phyloP scores from a whole-genome alignment of 2,113 vertebrate genomes.

The Xerus inauris region DNA sequence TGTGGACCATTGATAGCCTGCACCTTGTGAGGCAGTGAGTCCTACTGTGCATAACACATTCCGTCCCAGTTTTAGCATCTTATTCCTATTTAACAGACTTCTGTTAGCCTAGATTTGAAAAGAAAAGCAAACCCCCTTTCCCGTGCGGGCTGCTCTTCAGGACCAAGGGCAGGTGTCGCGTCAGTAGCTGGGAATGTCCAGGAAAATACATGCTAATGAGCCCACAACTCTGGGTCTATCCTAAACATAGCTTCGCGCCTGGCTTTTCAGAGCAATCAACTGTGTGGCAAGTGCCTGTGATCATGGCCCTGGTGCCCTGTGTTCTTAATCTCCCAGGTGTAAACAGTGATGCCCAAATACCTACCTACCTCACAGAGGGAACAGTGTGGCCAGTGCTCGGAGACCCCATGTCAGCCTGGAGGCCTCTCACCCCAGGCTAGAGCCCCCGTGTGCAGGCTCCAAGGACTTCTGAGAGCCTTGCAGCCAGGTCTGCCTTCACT shows the following conservation, averaged over 20 bases:
- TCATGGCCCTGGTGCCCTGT: not conserved
- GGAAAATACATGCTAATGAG: rapidly evolving
- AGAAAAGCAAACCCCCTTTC: constrained; percentile 47
- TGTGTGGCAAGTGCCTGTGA: not conserved
- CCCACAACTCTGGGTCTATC: not conserved
- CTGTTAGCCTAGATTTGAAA: constrained; percentile 18
- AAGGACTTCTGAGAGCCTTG: too few species aligned
- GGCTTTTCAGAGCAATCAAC: not conserved
- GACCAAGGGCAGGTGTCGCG: constrained; percentile 64
- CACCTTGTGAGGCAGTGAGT: rapidly evolving
- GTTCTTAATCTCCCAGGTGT: not conserved
- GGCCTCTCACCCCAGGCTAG: not conserved
- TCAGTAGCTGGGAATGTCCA: not conserved
- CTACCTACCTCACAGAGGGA: not conserved
- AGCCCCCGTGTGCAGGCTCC: too few species aligned
- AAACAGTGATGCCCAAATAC: not conserved
- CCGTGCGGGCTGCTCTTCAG: not conserved
- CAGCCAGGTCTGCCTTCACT: not conserved
- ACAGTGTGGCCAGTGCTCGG: too few species aligned
- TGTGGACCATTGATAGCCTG: rapidly evolving
- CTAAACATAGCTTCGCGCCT: not conserved
- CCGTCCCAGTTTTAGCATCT: rapidly evolving
- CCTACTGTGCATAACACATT: rapidly evolving
- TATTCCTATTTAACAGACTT: not conserved
- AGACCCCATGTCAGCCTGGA: not conserved